A percentile compares a stretch with the other conserved stretches of the same genome.
These are phyloP conservation scores for Agrotis puta DNA, from an alignment of 2,888 invertebrate species.

Conservation along the genomic window DNA sequence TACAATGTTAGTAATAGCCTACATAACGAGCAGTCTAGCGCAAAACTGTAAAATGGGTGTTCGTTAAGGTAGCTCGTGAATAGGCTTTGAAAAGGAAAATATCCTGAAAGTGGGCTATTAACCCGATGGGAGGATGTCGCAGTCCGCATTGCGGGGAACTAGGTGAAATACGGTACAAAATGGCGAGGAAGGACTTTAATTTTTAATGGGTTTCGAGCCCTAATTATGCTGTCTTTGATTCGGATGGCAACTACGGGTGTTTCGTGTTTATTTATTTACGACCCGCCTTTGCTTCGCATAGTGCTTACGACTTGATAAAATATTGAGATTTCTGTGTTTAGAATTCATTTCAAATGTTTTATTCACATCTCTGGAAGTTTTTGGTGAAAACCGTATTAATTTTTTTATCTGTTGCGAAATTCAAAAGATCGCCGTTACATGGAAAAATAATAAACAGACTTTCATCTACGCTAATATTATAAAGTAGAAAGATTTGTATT, in stretches of 20 bases:
- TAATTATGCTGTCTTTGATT: constrained; percentile 16
- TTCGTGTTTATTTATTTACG: not conserved
- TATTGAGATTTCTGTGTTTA: not conserved
- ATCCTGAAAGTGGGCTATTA: constrained; percentile 44
- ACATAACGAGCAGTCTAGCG: not conserved
- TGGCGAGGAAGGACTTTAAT: constrained; percentile 25
- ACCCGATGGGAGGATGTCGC: constrained; percentile 39
- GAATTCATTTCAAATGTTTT: no score
- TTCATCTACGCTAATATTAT: no score
- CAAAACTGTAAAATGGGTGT: not conserved
- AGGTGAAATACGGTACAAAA: constrained; percentile 25
- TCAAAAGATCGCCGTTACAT: no score
- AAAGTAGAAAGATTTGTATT: no score
- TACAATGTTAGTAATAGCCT: not conserved
- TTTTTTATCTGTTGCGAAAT: no score
- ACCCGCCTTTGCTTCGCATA: not conserved
- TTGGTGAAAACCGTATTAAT: no score
- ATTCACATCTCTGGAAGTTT: no score
- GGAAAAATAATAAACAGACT: no score
- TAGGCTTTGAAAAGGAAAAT: constrained; percentile 31
- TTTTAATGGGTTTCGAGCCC: constrained; percentile 9
- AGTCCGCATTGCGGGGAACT: constrained; percentile 55
- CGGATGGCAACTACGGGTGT: not conserved
- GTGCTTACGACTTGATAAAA: not conserved
- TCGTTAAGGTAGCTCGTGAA: constrained; percentile 13